Percentiles rank a stretch among this genome's conserved stretches.
Conservation (phyloP, 64 coral and sea anemone genomes). For the Anthopleura sola region DNA sequence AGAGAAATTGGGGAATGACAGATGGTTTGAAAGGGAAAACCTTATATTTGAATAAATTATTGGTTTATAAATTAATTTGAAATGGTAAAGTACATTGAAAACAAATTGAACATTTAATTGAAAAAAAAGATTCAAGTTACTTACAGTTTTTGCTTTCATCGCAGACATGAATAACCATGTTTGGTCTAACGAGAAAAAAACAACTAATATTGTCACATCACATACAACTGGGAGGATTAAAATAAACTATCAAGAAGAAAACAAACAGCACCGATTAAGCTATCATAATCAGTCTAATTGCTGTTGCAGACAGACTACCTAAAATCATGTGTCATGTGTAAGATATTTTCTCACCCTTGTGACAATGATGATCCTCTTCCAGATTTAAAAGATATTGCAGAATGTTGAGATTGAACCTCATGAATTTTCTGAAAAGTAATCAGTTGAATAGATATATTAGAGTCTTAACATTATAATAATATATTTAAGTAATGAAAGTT, state of each 20-base stretch:
- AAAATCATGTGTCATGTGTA: too few species aligned
- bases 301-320: too few species aligned
- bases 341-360: not conserved
- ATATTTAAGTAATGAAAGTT: not conserved
- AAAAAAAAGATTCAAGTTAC: not conserved
- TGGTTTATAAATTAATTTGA: too few species aligned
- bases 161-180: slow-evolving; percentile 99
- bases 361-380: not conserved
- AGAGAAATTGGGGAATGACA: too few species aligned
- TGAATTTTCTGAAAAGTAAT: not conserved
- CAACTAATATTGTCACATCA: not conserved
- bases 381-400: not conserved
- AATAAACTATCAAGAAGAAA: too few species aligned
- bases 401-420: not conserved
- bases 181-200: slow-evolving; percentile 57
- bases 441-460: not conserved
- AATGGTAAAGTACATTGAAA: too few species aligned
- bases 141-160: slow-evolving; percentile 99
- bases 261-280: too few species aligned
- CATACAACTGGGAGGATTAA: too few species aligned
- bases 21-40: too few species aligned
- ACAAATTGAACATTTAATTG: too few species aligned
- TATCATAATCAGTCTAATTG: too few species aligned
- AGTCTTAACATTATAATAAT: not conserved
- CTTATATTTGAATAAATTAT: too few species aligned